A percentile compares a stretch with the other conserved stretches of the same genome.
phyloP scores from a whole-genome alignment of 2,797 vertebrate species.

The Molossus alvarezi region DNA sequence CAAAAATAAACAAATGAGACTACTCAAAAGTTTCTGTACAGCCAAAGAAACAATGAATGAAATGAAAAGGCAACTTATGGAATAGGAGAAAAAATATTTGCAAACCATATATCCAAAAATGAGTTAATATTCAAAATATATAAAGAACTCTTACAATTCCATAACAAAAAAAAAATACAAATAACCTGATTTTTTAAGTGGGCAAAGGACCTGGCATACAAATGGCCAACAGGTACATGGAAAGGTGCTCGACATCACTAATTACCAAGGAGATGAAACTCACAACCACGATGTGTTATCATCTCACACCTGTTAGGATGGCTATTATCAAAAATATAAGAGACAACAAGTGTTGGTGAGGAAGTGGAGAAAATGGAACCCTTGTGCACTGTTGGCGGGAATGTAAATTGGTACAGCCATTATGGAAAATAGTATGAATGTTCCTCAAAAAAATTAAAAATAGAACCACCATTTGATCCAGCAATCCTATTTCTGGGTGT shows the following conservation, averaged over 20 bases:
- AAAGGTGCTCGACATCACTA: constrained; percentile 18
- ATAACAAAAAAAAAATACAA: neutral
- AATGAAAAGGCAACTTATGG: neutral
- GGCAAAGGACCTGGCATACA: neutral
- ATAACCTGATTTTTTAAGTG: neutral
- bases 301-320: neutral
- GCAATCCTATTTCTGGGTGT: neutral
- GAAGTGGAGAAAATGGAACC: neutral
- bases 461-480: neutral
- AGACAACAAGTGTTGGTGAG: constrained; percentile 14
- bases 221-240: neutral
- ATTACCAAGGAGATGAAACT: constrained; percentile 22
- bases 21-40: neutral
- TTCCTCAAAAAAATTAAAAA: constrained; percentile 39
- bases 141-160: neutral
- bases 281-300: neutral
- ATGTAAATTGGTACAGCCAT: neutral
- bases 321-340: constrained; percentile 35
- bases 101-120: neutral
- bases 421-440: neutral
- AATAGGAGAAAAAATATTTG: neutral
- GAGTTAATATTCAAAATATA: neutral
- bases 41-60: neutral
- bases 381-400: neutral
- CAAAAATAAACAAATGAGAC: constrained; percentile 10